Conservation (phyloP, 1,140 invertebrate genomes). For the Drosophila watanabei region DNA sequence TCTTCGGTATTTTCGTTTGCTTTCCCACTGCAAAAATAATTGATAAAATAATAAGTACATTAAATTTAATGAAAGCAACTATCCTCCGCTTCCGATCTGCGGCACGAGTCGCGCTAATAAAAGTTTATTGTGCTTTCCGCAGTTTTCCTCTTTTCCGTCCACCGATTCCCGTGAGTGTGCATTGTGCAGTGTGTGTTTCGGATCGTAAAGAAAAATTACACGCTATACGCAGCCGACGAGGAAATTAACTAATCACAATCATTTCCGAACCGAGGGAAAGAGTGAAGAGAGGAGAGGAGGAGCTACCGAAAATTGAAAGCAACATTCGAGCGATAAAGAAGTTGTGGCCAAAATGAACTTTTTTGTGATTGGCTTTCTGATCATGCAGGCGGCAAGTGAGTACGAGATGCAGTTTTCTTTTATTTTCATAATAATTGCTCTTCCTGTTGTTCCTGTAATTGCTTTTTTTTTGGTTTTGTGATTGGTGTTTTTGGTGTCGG, state of each 20-base stretch:
- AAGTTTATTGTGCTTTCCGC: conserved; percentile 52
- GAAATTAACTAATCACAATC: conserved; percentile 54
- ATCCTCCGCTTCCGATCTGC: conserved; percentile 71
- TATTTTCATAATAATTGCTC: conserved; percentile 25
- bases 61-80: conserved; percentile 76
- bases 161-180: conserved; percentile 10
- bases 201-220: conserved; percentile 54
- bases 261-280: conserved; percentile 15
- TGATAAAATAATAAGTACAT: conserved; percentile 71
- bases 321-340: conserved; percentile 43
- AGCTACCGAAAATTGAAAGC: conserved; percentile 27
- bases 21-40: conserved; percentile 37
- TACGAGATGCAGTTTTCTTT: conserved; percentile 48
- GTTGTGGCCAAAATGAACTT: conserved; percentile 76
- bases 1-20: conserved; percentile 47
- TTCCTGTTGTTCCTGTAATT: conserved; percentile 36
- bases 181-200: conserved; percentile 18
- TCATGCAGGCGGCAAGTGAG: conserved; percentile 85
- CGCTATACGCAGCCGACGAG: conserved; percentile 49
- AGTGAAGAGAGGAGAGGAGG: conserved; percentile 8
- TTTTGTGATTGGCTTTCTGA: conserved; percentile 83
- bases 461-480: conserved; percentile 35
- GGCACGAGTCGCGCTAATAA: conserved; percentile 66
- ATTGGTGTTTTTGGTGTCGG: conserved; percentile 27
- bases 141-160: conserved; percentile 32